These are phyloP conservation scores for Baryphthengus martii DNA, from an alignment of 2,113 vertebrate species.

Conservation along the genomic window DNA sequence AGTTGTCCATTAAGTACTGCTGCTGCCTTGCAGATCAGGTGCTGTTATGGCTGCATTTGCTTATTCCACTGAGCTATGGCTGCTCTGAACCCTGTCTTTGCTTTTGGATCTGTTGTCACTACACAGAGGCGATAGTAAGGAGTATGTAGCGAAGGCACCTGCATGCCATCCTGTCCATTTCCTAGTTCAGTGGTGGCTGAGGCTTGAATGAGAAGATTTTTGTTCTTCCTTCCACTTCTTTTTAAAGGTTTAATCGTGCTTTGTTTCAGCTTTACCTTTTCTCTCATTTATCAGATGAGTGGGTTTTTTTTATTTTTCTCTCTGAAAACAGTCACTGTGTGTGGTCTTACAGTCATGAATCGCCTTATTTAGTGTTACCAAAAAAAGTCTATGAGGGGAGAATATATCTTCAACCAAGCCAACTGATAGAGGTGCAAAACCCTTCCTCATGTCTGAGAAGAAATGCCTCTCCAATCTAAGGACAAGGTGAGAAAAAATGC, in stretches of 20 bases:
- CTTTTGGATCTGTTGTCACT: background rate
- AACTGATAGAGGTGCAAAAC: background rate
- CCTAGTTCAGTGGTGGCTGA: background rate
- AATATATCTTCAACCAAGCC: background rate
- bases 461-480: background rate
- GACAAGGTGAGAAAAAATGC: background rate
- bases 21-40: background rate
- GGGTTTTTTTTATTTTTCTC: constrained; percentile 24
- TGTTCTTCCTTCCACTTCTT: background rate
- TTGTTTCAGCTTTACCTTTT: constrained; percentile 15
- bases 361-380: constrained; percentile 22
- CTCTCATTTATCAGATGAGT: constrained; percentile 14
- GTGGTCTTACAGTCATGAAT: background rate
- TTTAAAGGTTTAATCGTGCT: constrained; percentile 18
- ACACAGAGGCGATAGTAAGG: background rate
- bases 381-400: background rate
- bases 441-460: background rate
- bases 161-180: background rate
- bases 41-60: background rate
- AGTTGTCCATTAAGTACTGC: background rate
- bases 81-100: background rate
- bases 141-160: background rate
- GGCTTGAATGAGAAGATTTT: background rate
- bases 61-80: background rate
- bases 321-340: background rate